A percentile compares a stretch with the other conserved stretches of the same genome.
phyloP scores from a whole-genome alignment of 2,797 vertebrate genomes.

The Girardinus metallicus region DNA sequence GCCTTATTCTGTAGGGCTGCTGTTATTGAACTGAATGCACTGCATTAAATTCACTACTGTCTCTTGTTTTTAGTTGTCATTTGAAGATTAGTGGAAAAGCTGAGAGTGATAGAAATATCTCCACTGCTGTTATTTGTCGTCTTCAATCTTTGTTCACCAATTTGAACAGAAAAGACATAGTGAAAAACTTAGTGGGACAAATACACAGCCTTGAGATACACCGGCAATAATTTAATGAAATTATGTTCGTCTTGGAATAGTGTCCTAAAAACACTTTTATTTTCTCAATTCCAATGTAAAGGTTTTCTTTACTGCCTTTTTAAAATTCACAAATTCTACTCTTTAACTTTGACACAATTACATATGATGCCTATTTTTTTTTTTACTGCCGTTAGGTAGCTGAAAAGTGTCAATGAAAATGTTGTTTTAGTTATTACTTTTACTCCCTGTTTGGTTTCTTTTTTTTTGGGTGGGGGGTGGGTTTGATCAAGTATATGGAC shows the following conservation, averaged over 20 bases:
- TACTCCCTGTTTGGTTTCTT: neutral
- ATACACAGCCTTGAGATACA: neutral
- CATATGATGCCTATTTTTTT: neutral
- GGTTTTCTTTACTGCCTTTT: neutral
- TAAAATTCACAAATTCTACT: neutral
- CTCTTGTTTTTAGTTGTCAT: neutral
- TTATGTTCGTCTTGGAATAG: neutral
- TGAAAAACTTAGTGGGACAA: neutral
- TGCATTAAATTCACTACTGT: neutral
- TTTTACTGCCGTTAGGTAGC: neutral
- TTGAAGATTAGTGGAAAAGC: neutral
- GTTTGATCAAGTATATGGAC: neutral
- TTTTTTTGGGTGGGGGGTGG: neutral
- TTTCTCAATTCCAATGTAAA: neutral
- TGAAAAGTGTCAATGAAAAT: neutral
- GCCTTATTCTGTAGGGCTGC: constrained; percentile 22
- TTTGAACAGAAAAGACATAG: neutral
- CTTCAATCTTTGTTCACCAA: neutral
- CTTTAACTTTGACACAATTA: neutral
- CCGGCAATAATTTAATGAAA: neutral
- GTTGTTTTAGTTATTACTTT: neutral
- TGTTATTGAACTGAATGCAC: constrained; percentile 14
- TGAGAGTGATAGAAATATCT: neutral
- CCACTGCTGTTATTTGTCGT: neutral
- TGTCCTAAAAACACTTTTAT: neutral